phyloP scores from a whole-genome alignment of 2,797 vertebrate species.

The Xenopus petersii region DNA sequence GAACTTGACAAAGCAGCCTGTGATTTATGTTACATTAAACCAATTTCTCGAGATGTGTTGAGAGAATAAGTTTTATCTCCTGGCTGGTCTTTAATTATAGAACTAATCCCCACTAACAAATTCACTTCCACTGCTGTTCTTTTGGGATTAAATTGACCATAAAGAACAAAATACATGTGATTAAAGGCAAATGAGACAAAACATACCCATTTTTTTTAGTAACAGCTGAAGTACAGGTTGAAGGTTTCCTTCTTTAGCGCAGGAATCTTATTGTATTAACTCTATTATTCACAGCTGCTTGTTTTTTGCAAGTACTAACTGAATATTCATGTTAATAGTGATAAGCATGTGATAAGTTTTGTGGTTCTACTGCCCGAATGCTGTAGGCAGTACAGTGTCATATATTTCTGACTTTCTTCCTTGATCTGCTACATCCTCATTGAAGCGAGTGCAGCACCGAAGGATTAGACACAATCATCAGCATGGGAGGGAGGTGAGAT shows the following conservation, averaged over 20 bases:
- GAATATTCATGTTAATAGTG: too few species aligned
- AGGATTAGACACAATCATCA: too few species aligned
- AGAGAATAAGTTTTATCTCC: conserved; percentile 2
- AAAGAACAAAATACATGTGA: conserved; percentile 6
- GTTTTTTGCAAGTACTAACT: neutral
- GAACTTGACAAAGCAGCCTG: neutral
- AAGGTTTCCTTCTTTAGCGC: neutral
- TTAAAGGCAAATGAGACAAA: conserved; percentile 9
- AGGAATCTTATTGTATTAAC: too few species aligned
- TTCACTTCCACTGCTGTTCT: neutral
- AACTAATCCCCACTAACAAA: neutral
- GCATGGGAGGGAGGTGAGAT: too few species aligned
- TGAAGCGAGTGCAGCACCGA: too few species aligned
- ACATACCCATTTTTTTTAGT: neutral
- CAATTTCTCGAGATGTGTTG: neutral
- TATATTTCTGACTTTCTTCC: too few species aligned
- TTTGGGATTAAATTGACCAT: conserved; percentile 7
- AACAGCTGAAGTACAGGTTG: neutral
- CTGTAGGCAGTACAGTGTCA: too few species aligned
- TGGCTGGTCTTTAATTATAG: conserved; percentile 9
- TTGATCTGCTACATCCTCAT: too few species aligned
- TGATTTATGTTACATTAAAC: conserved; percentile 3
- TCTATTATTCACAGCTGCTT: too few species aligned
- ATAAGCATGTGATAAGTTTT: too few species aligned
- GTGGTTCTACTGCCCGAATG: too few species aligned